Percentiles rank a stretch among this genome's conserved stretches.
These are phyloP conservation scores for Puffinus mauretanicus DNA, from an alignment of 2,113 vertebrate species.

Conservation along the genomic window DNA sequence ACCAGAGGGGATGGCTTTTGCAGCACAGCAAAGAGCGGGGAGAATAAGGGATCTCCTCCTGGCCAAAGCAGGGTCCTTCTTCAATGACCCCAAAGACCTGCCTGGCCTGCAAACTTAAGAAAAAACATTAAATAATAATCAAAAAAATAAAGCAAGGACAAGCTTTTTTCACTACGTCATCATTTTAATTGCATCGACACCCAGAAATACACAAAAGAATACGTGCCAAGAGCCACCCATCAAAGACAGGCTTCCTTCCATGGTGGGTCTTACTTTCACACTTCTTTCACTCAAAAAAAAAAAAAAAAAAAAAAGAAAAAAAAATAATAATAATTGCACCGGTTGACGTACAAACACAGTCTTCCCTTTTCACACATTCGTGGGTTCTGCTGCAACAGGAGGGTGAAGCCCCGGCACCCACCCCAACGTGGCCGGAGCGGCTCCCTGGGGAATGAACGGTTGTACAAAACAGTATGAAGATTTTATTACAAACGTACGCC, in stretches of 20 bases:
- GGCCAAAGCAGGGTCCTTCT: background rate
- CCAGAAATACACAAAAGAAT: constrained; percentile 57
- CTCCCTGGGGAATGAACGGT: constrained; percentile 27
- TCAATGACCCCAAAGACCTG: background rate
- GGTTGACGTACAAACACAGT: constrained; percentile 42
- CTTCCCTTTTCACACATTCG: constrained; percentile 59
- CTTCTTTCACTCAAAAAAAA: background rate
- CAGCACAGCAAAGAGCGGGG: background rate
- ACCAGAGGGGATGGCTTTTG: background rate
- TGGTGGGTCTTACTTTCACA: background rate
- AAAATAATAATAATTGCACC: constrained; percentile 80
- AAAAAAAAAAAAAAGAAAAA: background rate
- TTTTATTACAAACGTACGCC: constrained; percentile 39
- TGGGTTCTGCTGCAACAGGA: constrained; percentile 2
- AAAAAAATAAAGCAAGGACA: background rate
- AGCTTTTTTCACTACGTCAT: background rate
- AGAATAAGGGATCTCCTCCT: background rate
- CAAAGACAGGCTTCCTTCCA: background rate
- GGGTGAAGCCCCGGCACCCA: background rate
- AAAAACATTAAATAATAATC: background rate
- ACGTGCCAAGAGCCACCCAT: constrained; percentile 39
- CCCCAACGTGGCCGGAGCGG: background rate
- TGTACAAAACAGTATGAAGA: constrained; percentile 55
- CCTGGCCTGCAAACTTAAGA: background rate
- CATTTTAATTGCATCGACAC: constrained; percentile 74